A percentile compares a stretch with the other conserved stretches of the same genome.
phyloP scores from a whole-genome alignment of 2,113 vertebrate genomes.

The Gavia stellata region DNA sequence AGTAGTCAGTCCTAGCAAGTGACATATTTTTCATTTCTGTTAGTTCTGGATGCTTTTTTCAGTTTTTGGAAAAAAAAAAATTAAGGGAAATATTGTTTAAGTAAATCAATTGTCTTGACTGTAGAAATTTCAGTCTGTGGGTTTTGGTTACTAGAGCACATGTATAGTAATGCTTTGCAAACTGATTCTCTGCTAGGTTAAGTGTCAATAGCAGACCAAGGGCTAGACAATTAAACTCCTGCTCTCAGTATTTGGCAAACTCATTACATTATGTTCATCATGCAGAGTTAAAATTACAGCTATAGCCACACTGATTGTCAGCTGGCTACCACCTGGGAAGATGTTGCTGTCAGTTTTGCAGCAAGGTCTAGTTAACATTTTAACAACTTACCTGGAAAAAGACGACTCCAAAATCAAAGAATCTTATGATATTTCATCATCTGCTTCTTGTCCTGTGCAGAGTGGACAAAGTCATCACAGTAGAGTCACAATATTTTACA shows the following conservation, averaged over 20 bases:
- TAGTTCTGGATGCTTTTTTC: neutral
- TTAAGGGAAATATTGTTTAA: neutral
- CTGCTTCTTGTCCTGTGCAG: neutral
- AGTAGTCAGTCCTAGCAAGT: neutral
- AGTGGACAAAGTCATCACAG: neutral
- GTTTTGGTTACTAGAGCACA: neutral
- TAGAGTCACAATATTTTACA: neutral
- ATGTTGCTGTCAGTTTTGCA: neutral
- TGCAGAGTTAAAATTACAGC: neutral
- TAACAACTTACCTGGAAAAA: neutral
- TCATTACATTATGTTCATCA: neutral
- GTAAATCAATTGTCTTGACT: neutral
- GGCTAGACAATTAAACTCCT: neutral
- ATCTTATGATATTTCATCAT: neutral
- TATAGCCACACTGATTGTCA: neutral
- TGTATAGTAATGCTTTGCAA: neutral
- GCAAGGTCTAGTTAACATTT: neutral
- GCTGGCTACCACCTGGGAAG: neutral
- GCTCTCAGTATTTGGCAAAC: neutral
- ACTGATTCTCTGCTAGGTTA: neutral
- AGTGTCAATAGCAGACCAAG: neutral
- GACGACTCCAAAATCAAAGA: neutral
- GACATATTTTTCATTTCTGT: neutral
- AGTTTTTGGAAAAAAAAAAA: neutral
- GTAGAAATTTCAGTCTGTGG: neutral